Conservation (phyloP, 2,888 invertebrate species). For the Lepidocyrtinus sp. region DNA sequence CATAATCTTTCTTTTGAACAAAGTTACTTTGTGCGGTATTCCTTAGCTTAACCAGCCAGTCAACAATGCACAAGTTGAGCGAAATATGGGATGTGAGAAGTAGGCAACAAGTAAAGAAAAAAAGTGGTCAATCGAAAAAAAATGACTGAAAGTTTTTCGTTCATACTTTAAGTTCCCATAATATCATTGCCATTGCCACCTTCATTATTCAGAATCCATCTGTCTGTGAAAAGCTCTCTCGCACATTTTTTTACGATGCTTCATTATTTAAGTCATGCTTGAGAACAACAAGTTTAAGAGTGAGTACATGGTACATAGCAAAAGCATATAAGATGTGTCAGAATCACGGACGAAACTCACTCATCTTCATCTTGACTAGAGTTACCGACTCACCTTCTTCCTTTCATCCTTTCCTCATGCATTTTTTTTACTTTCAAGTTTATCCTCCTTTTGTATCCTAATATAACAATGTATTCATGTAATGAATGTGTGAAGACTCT, state of each 20-base stretch:
- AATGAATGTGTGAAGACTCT: neutral
- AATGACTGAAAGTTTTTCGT: neutral
- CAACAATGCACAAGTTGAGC: constrained; percentile 4
- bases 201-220: too few species aligned
- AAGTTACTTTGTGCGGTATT: too few species aligned
- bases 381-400: neutral
- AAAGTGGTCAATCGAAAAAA: constrained; percentile 37
- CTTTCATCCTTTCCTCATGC: neutral
- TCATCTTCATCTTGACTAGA: too few species aligned
- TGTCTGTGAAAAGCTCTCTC: too few species aligned
- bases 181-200: neutral
- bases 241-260: constrained; percentile 1
- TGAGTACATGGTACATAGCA: neutral
- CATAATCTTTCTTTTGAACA: neutral
- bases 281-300: constrained; percentile 1
- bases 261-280: constrained; percentile 20
- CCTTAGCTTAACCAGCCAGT: too few species aligned
- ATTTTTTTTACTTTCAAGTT: constrained; percentile 7
- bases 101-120: constrained; percentile 9
- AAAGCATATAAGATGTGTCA: too few species aligned
- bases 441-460: neutral
- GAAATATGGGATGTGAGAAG: neutral
- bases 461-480: neutral
- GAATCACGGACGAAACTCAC: constrained; percentile 9
- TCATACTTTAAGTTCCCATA: neutral